Conservation (phyloP, 2,113 vertebrate genomes). For the Scomber japonicus region DNA sequence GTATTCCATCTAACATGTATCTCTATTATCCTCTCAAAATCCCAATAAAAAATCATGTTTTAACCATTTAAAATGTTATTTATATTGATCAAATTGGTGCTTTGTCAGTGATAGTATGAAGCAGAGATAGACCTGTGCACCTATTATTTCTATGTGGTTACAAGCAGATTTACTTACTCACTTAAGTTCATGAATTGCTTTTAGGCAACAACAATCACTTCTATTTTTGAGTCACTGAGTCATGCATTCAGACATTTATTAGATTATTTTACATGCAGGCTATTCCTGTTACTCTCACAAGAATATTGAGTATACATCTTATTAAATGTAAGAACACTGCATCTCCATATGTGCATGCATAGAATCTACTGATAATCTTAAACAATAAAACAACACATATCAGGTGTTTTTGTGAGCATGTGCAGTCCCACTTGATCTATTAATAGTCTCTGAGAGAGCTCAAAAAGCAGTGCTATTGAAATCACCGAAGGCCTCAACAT, state of each 20-base stretch:
- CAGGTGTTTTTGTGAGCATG: background rate
- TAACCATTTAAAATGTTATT: background rate
- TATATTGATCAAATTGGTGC: background rate
- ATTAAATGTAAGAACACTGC: background rate
- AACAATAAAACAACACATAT: background rate
- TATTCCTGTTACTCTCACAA: slow-evolving; percentile 4
- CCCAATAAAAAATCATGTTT: background rate
- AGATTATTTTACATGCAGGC: background rate
- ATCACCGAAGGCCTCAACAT: slow-evolving; percentile 38
- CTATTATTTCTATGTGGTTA: background rate
- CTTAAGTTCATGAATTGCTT: slow-evolving; percentile 16
- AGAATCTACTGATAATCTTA: background rate
- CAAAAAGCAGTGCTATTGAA: slow-evolving; percentile 36
- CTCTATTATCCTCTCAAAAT: background rate
- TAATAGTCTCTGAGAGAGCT: slow-evolving; percentile 8
- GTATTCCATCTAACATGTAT: background rate
- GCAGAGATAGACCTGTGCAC: background rate
- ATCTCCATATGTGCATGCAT: background rate
- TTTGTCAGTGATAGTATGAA: background rate
- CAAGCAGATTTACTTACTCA: background rate
- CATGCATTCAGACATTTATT: slow-evolving; percentile 24
- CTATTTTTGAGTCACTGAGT: slow-evolving; percentile 6
- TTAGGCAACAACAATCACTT: slow-evolving; percentile 23
- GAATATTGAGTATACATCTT: background rate
- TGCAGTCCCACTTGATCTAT: slow-evolving; percentile 13